Percentiles rank a stretch among this genome's conserved stretches.
Conservation (phyloP, 53 echinoderm and acorn worm genomes). For the Patiria pectinifera region DNA sequence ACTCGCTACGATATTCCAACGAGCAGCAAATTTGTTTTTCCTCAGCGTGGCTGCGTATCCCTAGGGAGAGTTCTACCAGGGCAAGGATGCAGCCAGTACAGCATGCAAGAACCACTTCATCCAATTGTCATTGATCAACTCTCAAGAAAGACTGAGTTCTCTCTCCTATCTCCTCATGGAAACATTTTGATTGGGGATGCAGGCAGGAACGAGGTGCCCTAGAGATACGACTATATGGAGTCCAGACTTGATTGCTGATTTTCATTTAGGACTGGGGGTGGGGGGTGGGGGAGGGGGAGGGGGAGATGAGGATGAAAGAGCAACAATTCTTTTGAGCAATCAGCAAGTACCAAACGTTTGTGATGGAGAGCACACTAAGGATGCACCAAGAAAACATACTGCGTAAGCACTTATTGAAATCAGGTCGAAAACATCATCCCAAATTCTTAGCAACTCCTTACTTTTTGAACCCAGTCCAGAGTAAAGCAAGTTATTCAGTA, state of each 20-base stretch:
- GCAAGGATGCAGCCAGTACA: neutral
- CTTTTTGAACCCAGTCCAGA: too few relatives aligned
- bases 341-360: neutral
- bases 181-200: constrained; percentile 42
- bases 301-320: neutral
- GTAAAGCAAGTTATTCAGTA: too few relatives aligned
- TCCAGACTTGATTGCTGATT: neutral
- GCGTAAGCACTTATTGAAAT: too few relatives aligned
- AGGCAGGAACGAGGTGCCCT: constrained; percentile 10
- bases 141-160: neutral
- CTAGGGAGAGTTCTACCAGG: neutral
- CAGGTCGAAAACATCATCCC: too few relatives aligned
- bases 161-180: neutral
- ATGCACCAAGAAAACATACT: too few relatives aligned
- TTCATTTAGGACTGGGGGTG: neutral
- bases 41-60: neutral
- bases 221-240: neutral
- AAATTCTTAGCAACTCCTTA: too few relatives aligned
- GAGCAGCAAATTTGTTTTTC: constrained; percentile 4
- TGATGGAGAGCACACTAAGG: too few relatives aligned
- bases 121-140: constrained; percentile 28
- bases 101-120: constrained; percentile 11
- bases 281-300: too few relatives aligned
- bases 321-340: neutral
- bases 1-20: neutral